These are phyloP conservation scores for Conopomorpha cramerella DNA, from an alignment of 1,140 invertebrate species.

Conservation along the genomic window DNA sequence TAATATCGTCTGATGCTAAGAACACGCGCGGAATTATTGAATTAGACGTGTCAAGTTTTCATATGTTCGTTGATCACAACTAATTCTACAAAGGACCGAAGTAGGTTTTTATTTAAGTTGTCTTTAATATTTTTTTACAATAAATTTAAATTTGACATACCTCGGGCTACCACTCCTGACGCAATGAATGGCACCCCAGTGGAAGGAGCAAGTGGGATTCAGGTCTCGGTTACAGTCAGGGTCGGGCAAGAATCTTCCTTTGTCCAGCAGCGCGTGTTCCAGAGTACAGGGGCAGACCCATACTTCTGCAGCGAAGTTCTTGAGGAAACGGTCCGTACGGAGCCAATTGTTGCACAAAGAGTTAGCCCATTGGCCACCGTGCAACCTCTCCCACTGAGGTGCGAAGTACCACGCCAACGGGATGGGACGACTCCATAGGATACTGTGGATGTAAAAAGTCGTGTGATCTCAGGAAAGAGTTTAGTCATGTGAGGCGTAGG, in stretches of 20 bases:
- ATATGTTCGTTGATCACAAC: too few species aligned
- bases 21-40: too few species aligned
- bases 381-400: constrained; percentile 80
- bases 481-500: too few species aligned
- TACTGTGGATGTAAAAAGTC: constrained; percentile 47
- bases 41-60: too few species aligned
- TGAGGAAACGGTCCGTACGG: constrained; percentile 81
- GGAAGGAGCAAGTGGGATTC: constrained; percentile 87
- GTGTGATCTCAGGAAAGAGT: too few species aligned
- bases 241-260: constrained; percentile 91
- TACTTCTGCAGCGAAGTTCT: constrained; percentile 86
- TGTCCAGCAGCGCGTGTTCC: constrained; percentile 87
- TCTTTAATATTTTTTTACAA: too few species aligned
- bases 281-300: constrained; percentile 90
- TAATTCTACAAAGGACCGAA: too few species aligned
- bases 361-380: constrained; percentile 80
- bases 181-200: constrained; percentile 88
- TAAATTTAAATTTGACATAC: constrained; percentile 59
- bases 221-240: constrained; percentile 89
- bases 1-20: too few species aligned
- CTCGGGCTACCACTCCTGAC: constrained; percentile 89
- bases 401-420: constrained; percentile 92
- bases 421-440: constrained; percentile 88
- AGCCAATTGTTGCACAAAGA: constrained; percentile 88
- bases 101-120: too few species aligned